These are phyloP conservation scores for Falco columbarius DNA, from an alignment of 2,797 vertebrate species.

Conservation along the genomic window DNA sequence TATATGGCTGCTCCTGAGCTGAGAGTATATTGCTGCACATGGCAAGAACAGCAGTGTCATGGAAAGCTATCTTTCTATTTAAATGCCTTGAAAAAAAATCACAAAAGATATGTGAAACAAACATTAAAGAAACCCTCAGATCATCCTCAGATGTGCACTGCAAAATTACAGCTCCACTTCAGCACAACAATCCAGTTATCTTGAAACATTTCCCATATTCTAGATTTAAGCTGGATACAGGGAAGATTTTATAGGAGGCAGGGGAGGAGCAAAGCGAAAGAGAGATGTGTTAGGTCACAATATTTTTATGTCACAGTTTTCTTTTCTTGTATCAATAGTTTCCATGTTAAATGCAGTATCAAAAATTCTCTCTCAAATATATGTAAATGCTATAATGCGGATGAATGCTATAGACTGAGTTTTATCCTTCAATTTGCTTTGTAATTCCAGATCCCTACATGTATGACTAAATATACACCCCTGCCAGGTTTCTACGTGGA, in stretches of 20 bases:
- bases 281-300: neutral
- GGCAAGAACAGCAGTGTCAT: fast-evolving
- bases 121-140: neutral
- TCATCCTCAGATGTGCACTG: neutral
- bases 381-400: neutral
- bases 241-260: neutral
- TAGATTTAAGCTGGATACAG: neutral
- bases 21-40: neutral
- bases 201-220: neutral
- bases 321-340: neutral
- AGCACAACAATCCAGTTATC: neutral
- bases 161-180: neutral
- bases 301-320: neutral
- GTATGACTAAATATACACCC: neutral
- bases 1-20: neutral
- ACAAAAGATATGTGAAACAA: neutral
- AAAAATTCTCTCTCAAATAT: neutral
- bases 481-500: neutral
- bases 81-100: neutral
- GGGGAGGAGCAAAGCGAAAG: neutral
- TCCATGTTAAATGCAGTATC: neutral
- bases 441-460: neutral
- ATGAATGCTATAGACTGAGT: neutral
- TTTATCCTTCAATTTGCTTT: neutral
- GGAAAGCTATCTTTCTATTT: neutral